These are phyloP conservation scores for Jacana jacana DNA, from an alignment of 2,113 vertebrate genomes.

Conservation along the genomic window DNA sequence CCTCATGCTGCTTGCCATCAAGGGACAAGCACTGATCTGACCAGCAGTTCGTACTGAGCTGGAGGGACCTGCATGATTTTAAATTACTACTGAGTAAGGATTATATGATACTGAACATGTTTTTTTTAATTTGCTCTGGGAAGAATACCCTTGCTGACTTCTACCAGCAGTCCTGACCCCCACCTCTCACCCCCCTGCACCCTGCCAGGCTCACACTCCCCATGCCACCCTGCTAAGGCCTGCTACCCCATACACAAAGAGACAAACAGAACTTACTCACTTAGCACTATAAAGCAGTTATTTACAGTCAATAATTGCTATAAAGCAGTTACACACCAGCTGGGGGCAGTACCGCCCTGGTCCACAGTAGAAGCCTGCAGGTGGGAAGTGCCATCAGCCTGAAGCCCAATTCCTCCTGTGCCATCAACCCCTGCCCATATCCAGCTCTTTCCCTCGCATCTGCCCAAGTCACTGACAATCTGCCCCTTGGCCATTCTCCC, in stretches of 20 bases:
- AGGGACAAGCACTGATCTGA: neutral
- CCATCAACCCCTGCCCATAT: too few relatives aligned
- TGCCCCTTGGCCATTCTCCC: accelerated
- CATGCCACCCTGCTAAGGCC: accelerated
- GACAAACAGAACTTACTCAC: neutral
- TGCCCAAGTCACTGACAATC: neutral
- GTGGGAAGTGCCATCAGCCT: neutral
- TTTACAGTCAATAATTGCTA: neutral
- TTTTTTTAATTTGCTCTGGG: neutral
- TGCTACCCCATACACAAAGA: too few relatives aligned
- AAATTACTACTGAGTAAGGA: neutral
- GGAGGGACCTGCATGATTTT: neutral
- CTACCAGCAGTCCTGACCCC: neutral
- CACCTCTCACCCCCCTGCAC: accelerated
- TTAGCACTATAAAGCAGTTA: neutral
- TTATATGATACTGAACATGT: neutral
- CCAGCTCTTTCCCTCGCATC: accelerated
- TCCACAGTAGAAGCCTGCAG: accelerated
- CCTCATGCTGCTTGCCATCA: neutral
- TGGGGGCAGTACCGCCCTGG: accelerated
- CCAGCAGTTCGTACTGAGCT: neutral
- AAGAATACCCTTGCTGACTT: neutral
- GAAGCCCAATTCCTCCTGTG: accelerated
- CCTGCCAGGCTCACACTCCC: neutral
- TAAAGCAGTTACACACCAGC: neutral